Base-by-base conservation (phyloP, 1,140 invertebrate species). In the Rhagoletis zephyria region DNA sequence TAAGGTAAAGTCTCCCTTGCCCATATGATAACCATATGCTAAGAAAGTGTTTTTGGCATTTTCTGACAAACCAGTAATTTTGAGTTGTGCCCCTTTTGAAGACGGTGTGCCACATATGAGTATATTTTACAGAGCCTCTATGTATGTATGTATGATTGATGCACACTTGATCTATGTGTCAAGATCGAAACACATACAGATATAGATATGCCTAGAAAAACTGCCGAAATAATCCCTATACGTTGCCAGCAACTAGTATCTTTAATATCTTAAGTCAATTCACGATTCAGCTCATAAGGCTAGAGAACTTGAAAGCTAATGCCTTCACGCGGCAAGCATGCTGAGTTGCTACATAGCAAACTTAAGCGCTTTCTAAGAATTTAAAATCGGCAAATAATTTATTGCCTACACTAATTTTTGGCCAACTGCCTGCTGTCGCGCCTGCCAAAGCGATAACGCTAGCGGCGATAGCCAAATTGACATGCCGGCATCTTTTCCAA, bases 391-490 rank as follows among this genome's bases (percentile, higher is more conserved):
- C 16, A 19, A 42, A 81, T 51, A 81, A 81, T 74, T 74, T 74
- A 74, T 74, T 74, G 67, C 42, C 67, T 45, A 74, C 42, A 74
- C 67, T 74, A 74, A 74, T 74, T 74, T 56, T 74, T 88, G 70
- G 89, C 89, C 74, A 86, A 87, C 85, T 86, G 88, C 86, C 74
- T 88, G 89, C 85, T 87, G 59, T 85, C 60, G 81, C 40, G 64
- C n/a, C 4, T 63, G 87, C 45, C 65, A 87, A 65, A 86, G 51
- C 70, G n/a, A 85, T 19, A 60, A 30, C 19, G 85, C 70, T 42
- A 56, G 60, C 88, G 89, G 89, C 87, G 89, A 89, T 85, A 61
- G 88, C 60, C 30, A 85, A 19, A 10, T 51, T 87, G 88, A 87
- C 88, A 64, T 87, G 85, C 89, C 87, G 89, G 89, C 87, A 65